These are phyloP conservation scores for Drosophila arawakana DNA, from an alignment of 1,140 invertebrate species.

Conservation along the genomic window DNA sequence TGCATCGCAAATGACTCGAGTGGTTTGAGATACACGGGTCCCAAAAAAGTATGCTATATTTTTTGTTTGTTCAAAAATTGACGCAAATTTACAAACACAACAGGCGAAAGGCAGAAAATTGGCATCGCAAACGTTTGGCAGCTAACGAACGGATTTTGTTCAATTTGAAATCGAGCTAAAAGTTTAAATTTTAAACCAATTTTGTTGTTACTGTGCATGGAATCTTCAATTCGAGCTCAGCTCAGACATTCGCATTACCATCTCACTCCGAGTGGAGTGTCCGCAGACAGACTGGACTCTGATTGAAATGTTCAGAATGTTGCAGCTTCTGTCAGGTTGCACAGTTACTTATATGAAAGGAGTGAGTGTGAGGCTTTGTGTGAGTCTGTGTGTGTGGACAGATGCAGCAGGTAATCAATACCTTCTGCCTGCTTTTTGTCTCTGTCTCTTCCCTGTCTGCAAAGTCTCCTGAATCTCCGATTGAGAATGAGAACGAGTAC, in stretches of 20 bases:
- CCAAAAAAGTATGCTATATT: slow-evolving; percentile 35
- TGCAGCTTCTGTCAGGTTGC: slow-evolving; percentile 41
- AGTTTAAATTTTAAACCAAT: slow-evolving; percentile 65
- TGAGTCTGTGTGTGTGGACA: neutral
- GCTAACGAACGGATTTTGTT: slow-evolving; percentile 51
- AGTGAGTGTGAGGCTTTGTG: neutral
- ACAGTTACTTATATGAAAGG: slow-evolving; percentile 11
- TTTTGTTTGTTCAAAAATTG: slow-evolving; percentile 60
- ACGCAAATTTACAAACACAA: slow-evolving; percentile 50
- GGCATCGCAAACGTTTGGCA: slow-evolving; percentile 10
- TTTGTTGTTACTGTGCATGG: slow-evolving; percentile 6
- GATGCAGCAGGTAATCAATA: neutral
- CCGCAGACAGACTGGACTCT: slow-evolving; percentile 41
- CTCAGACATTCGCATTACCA: slow-evolving; percentile 54
- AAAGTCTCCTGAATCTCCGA: slow-evolving; percentile 36
- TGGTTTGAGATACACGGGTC: slow-evolving; percentile 43
- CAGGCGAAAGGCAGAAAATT: slow-evolving; percentile 17
- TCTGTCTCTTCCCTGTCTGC: neutral
- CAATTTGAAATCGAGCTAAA: slow-evolving; percentile 51
- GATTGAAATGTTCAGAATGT: slow-evolving; percentile 68
- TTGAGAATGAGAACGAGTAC: slow-evolving; percentile 3
- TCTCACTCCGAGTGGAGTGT: neutral
- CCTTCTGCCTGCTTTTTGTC: neutral
- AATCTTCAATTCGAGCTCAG: slow-evolving; percentile 9
- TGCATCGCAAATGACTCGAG: slow-evolving; percentile 76